A percentile compares a stretch with the other conserved stretches of the same genome.
Conservation (phyloP, 1,140 invertebrate species). For the Drosophila persimilis region DNA sequence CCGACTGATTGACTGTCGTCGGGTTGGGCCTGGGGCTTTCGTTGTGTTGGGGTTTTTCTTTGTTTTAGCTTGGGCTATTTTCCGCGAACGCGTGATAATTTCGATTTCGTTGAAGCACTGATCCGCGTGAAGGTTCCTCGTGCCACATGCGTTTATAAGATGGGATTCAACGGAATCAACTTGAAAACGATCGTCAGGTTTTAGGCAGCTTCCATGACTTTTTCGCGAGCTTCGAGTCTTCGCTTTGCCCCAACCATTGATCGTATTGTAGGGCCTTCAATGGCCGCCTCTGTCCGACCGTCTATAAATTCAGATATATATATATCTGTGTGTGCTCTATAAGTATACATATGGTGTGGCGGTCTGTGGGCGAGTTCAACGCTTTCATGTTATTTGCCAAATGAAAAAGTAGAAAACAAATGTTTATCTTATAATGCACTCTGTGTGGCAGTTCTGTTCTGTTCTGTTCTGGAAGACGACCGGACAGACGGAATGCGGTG, state of each 20-base stretch:
- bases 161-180: not conserved
- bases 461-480: conserved; percentile 38
- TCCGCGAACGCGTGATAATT: conserved; percentile 48
- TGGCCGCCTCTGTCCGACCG: conserved; percentile 11
- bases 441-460: conserved; percentile 45
- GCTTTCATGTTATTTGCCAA: conserved; percentile 76
- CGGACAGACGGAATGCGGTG: conserved; percentile 16
- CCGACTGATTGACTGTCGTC: too few relatives aligned
- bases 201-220: too few relatives aligned
- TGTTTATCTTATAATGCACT: conserved; percentile 72
- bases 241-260: too few relatives aligned
- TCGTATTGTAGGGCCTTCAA: conserved; percentile 1
- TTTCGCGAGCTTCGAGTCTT: too few relatives aligned
- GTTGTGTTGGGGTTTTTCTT: conserved; percentile 32
- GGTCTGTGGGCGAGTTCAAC: conserved; percentile 60
- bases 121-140: conserved; percentile 18
- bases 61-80: conserved; percentile 44
- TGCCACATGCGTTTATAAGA: not conserved
- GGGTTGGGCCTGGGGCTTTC: conserved; percentile 2
- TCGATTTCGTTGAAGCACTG: conserved; percentile 41
- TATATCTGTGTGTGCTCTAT: not conserved
- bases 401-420: conserved; percentile 78
- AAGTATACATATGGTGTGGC: conserved; percentile 3
- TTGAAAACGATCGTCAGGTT: not conserved
- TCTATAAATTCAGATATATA: conserved; percentile 2